Evolutionary conservation across 2,113 vertebrate genomes (phyloP).

Genomic region (Diphyllodes magnificus): DNA sequence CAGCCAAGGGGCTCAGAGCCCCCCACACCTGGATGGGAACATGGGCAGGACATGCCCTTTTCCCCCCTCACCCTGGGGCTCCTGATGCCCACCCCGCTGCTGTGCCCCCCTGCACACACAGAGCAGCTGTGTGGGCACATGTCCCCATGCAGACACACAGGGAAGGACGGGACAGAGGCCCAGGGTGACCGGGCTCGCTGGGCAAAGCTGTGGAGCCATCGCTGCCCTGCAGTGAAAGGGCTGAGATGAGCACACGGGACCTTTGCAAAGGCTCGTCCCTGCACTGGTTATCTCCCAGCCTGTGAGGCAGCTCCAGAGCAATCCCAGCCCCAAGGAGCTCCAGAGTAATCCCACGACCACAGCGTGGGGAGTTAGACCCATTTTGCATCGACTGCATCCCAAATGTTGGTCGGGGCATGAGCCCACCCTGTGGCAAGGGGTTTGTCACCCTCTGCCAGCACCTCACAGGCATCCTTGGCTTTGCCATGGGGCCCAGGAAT

Average conservation of each 20-base stretch:
- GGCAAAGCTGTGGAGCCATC: not conserved
- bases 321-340: not conserved
- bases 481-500: not conserved
- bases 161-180: not conserved
- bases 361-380: not conserved
- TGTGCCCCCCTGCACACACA: not conserved
- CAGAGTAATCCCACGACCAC: not conserved
- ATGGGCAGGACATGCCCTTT: not conserved
- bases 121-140: not conserved
- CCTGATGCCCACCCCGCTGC: rapidly evolving
- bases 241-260: rapidly evolving
- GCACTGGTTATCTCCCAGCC: not conserved
- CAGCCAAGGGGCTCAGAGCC: not conserved
- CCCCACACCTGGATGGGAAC: not conserved
- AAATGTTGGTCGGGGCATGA: not conserved
- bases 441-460: not conserved
- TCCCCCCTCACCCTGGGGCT: not conserved
- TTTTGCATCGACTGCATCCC: not conserved
- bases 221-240: rapidly evolving
- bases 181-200: rapidly evolving
- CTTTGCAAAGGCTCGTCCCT: not conserved
- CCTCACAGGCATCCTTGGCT: not conserved
- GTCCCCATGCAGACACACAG: not conserved
- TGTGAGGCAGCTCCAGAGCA: not conserved
- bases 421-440: not conserved